phyloP scores from a whole-genome alignment of 1,140 invertebrate species.

The Lordiphosa stackelbergi region DNA sequence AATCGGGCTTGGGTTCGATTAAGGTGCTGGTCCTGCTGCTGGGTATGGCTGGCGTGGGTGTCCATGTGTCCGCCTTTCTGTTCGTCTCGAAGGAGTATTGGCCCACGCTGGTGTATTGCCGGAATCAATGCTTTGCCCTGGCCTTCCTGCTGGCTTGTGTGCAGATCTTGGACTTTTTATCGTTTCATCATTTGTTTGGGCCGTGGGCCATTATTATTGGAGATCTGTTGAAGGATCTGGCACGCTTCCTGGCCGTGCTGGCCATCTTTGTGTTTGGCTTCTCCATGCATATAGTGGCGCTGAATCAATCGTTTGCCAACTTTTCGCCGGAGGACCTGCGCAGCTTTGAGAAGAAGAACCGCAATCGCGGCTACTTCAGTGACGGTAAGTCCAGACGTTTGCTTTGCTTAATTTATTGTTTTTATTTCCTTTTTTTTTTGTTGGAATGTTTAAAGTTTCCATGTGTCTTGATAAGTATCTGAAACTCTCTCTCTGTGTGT shows the following conservation, averaged over 20 bases:
- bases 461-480: slow-evolving; percentile 77
- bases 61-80: slow-evolving; percentile 90
- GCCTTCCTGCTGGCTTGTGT: slow-evolving; percentile 97
- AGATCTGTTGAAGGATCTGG: slow-evolving; percentile 93
- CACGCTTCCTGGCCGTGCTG: slow-evolving; percentile 96
- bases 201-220: slow-evolving; percentile 97
- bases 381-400: slow-evolving; percentile 83
- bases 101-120: slow-evolving; percentile 91
- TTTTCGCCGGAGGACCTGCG: slow-evolving; percentile 79
- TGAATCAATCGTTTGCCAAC: slow-evolving; percentile 94
- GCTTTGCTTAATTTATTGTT: slow-evolving; percentile 52
- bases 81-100: slow-evolving; percentile 84
- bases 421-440: slow-evolving; percentile 16
- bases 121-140: slow-evolving; percentile 97
- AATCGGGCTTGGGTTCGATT: slow-evolving; percentile 95
- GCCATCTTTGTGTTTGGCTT: slow-evolving; percentile 99
- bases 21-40: slow-evolving; percentile 94
- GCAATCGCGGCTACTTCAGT: slow-evolving; percentile 80
- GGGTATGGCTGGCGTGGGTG: slow-evolving; percentile 92
- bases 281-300: slow-evolving; percentile 96
- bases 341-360: slow-evolving; percentile 78
- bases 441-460: slow-evolving; percentile 61
- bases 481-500: slow-evolving; percentile 52
- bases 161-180: slow-evolving; percentile 96
- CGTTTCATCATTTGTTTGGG: slow-evolving; percentile 99